Base-by-base conservation (phyloP, 37 sponge, comb jelly and placozoan species). In the Oopsacas minuta region DNA sequence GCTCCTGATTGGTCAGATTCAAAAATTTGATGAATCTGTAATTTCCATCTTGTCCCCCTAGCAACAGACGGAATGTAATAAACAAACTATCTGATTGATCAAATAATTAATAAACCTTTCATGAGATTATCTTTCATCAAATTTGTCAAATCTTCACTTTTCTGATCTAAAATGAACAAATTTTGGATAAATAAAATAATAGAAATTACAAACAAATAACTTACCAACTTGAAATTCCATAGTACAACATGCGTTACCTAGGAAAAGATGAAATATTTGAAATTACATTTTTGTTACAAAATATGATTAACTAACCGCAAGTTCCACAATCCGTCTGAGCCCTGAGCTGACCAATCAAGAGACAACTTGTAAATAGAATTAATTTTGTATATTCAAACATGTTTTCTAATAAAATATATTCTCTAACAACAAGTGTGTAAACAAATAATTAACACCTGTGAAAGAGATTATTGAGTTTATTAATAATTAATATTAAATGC, bases 201-300 rank as follows among this genome's bases (percentile, higher is more conserved):
- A n/a, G n/a, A n/a, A n/a, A n/a, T n/a, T n/a, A n/a, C n/a, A n/a
- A 3, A 25, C 75, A 42, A n/a, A 25, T 34, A 5, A 61, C 75
- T 61, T 34, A 61, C 75, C 75, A n/a, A 61, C 75, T 61, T 61
- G 28, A n/a, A 61, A 61, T n/a, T 61, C 17, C 75, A 61, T 7
- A 61, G 28, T 61, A n/a, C 75, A 61, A n/a, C 75, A 61, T 7
- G 75, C 75, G 30, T 61, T 61, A 34, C 75, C 75, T 61, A 12
- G 20, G 28, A 12, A 61, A 3, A 61, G 22, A 61, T 42, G 49
- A 15, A 61, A 10, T 25, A 20, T 61, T 32, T 32, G 5, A 7
- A 61, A 61, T 10, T 61, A 61, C 22, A 20, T 34, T 20, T 32
- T 20, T 25, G 30, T 32, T 61, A 61, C 28, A 20, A 61, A 10